phyloP scores from a whole-genome alignment of 2,888 invertebrate species.

The Eilema depressum region DNA sequence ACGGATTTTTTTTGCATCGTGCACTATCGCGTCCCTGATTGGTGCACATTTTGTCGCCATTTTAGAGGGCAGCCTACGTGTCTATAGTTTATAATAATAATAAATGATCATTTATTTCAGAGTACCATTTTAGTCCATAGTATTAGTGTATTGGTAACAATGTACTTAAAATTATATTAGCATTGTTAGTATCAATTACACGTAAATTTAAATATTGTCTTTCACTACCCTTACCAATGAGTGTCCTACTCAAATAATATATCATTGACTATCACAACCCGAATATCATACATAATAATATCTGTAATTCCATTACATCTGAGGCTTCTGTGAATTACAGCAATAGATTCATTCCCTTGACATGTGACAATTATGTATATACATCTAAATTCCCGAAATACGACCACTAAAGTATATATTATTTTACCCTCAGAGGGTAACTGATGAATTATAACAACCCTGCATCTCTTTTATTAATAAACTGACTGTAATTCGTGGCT shows the following conservation, averaged over 20 bases:
- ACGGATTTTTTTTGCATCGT: too few species aligned
- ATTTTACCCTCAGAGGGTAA: not conserved
- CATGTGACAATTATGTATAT: not conserved
- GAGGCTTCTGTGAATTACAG: not conserved
- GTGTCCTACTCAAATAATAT: not conserved
- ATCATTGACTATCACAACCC: not conserved
- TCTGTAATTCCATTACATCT: not conserved
- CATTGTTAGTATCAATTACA: not conserved
- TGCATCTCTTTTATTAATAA: not conserved
- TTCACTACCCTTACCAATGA: too few species aligned
- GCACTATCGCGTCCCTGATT: too few species aligned
- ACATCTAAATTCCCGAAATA: not conserved
- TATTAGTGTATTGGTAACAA: too few species aligned
- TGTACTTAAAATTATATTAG: too few species aligned
- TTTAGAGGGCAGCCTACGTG: too few species aligned
- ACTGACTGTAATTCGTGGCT: too few species aligned
- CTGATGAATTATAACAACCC: not conserved
- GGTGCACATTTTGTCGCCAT: too few species aligned
- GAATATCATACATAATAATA: not conserved
- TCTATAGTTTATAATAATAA: too few species aligned
- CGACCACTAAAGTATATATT: not conserved
- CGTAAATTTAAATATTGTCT: too few species aligned
- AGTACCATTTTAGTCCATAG: too few species aligned
- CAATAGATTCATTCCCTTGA: not conserved
- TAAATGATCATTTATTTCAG: too few species aligned